A percentile compares a stretch with the other conserved stretches of the same genome.
Conservation (phyloP, 1,140 invertebrate species). For the Micrasema longulum region DNA sequence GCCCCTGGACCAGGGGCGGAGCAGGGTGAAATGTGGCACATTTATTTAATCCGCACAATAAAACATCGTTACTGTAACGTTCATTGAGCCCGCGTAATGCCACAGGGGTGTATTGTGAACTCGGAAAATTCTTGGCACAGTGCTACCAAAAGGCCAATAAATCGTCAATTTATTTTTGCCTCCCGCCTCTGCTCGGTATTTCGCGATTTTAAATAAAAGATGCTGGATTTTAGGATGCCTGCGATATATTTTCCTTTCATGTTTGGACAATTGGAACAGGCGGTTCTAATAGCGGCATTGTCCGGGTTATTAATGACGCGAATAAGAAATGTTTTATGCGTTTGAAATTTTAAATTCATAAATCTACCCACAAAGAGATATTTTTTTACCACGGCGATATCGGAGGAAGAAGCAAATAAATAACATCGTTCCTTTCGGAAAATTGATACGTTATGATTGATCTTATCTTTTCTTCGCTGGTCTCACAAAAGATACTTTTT, state of each 20-base stretch:
- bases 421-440: too few species aligned
- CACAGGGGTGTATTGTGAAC: slow-evolving; percentile 42
- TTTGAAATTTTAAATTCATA: slow-evolving; percentile 10
- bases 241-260: slow-evolving; percentile 29
- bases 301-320: slow-evolving; percentile 33
- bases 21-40: slow-evolving; percentile 45
- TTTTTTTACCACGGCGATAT: too few species aligned
- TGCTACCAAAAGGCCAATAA: slow-evolving; percentile 30
- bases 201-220: slow-evolving; percentile 38
- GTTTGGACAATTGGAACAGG: slow-evolving; percentile 37
- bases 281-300: slow-evolving; percentile 26
- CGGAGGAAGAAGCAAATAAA: too few species aligned
- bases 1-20: slow-evolving; percentile 26
- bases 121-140: slow-evolving; percentile 31
- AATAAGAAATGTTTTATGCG: slow-evolving; percentile 24
- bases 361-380: slow-evolving; percentile 3
- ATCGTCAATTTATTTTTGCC: slow-evolving; percentile 38
- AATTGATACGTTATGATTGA: too few species aligned
- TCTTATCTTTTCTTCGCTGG: too few species aligned
- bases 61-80: slow-evolving; percentile 46
- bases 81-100: slow-evolving; percentile 37
- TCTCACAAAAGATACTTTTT: too few species aligned
- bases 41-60: slow-evolving; percentile 50
- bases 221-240: slow-evolving; percentile 15
- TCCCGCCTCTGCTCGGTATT: slow-evolving; percentile 13